Conservation (phyloP, 2,888 invertebrate genomes). For the Acronicta alni region DNA sequence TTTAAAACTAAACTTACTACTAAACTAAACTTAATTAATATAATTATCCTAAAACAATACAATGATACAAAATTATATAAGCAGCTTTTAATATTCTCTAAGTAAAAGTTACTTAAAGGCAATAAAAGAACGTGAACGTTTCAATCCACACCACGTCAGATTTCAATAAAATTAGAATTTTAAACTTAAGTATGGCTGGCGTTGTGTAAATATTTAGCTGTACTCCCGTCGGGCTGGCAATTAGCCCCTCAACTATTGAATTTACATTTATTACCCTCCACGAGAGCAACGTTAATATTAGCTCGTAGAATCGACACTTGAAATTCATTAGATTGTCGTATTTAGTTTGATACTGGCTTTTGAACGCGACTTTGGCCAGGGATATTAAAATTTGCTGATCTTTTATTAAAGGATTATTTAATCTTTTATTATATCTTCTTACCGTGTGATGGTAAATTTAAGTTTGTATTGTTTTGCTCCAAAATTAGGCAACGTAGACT, state of each 20-base stretch:
- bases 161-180: constrained; percentile 81
- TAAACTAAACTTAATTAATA: too few relatives aligned
- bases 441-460: too few relatives aligned
- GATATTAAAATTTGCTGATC: constrained; percentile 27
- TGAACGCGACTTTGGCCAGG: constrained; percentile 17
- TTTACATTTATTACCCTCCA: constrained; percentile 83
- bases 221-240: constrained; percentile 65
- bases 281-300: constrained; percentile 86
- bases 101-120: constrained; percentile 7
- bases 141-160: constrained; percentile 62
- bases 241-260: constrained; percentile 79
- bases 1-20: too few relatives aligned
- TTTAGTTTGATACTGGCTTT: constrained; percentile 48
- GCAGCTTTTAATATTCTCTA: not conserved
- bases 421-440: too few relatives aligned
- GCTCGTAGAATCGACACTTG: constrained; percentile 77
- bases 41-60: too few relatives aligned
- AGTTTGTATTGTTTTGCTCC: too few relatives aligned
- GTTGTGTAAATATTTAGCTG: constrained; percentile 79
- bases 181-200: constrained; percentile 76
- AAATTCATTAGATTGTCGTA: constrained; percentile 68
- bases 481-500: too few relatives aligned
- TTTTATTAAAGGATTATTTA: not conserved
- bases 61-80: too few relatives aligned
- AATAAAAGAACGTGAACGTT: constrained; percentile 29